Conservation (phyloP, 1,140 invertebrate species). For the Battus philenor region DNA sequence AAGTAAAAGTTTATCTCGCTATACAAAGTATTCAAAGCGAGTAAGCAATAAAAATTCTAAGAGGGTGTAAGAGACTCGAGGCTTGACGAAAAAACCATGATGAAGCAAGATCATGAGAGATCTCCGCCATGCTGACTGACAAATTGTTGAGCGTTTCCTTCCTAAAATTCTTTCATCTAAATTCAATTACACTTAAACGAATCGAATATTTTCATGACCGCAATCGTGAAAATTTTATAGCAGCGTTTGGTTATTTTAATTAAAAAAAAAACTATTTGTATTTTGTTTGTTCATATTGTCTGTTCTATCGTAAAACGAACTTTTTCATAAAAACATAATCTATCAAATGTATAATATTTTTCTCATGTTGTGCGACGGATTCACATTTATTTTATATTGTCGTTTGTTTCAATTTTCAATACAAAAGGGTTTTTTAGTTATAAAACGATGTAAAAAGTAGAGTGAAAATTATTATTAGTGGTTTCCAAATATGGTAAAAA, state of each 20-base stretch:
- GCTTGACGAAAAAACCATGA: conserved; percentile 63
- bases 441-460: too few species aligned
- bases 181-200: not conserved
- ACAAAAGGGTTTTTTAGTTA: too few species aligned
- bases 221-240: not conserved
- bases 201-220: not conserved
- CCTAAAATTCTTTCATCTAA: conserved; percentile 37
- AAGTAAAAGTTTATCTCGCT: conserved; percentile 57
- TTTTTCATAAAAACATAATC: too few species aligned
- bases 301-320: too few species aligned
- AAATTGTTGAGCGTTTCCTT: conserved; percentile 58
- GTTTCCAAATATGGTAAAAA: too few species aligned
- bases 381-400: too few species aligned
- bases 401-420: too few species aligned
- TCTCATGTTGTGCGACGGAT: too few species aligned
- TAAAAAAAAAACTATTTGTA: too few species aligned
- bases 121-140: conserved; percentile 52
- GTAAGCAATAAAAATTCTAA: conserved; percentile 60
- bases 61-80: conserved; percentile 28
- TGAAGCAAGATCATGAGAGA: conserved; percentile 60
- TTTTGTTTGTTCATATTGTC: too few species aligned
- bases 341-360: too few species aligned
- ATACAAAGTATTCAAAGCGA: conserved; percentile 57
- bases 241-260: conserved; percentile 1
- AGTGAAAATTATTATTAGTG: too few species aligned